Percentiles rank a stretch among this genome's conserved stretches.
phyloP scores from a whole-genome alignment of 2,113 vertebrate genomes.

The Embiotoca jacksoni region DNA sequence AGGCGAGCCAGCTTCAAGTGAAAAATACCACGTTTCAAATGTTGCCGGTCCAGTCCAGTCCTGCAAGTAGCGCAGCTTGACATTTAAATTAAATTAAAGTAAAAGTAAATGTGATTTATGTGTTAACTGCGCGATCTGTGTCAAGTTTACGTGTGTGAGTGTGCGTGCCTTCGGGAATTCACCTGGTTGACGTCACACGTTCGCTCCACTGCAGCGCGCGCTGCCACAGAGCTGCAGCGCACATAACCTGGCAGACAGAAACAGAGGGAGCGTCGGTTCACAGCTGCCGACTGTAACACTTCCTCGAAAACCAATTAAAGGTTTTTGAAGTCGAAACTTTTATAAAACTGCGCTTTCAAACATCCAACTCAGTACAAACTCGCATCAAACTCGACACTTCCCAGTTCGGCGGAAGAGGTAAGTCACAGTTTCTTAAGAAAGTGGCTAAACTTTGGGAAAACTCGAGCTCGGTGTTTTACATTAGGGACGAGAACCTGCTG shows the following conservation, averaged over 20 bases:
- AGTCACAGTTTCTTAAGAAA: slow-evolving; percentile 7
- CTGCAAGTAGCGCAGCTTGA: background rate
- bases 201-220: slow-evolving; percentile 12
- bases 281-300: slow-evolving; percentile 39
- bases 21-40: background rate
- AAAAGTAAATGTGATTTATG: background rate
- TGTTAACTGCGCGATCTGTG: background rate
- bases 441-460: slow-evolving; percentile 2
- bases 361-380: background rate
- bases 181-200: slow-evolving; percentile 79
- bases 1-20: background rate
- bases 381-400: background rate
- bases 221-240: slow-evolving; percentile 1
- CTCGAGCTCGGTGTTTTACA: slow-evolving; percentile 9
- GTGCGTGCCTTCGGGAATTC: slow-evolving; percentile 28
- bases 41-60: slow-evolving; percentile 12
- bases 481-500: background rate
- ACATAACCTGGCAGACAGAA: background rate
- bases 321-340: background rate
- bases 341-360: background rate
- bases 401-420: slow-evolving; percentile 51
- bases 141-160: background rate
- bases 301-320: slow-evolving; percentile 64
- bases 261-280: background rate
- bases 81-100: background rate